phyloP scores from a whole-genome alignment of 2,888 invertebrate species.

The Hymenopus coronatus region DNA sequence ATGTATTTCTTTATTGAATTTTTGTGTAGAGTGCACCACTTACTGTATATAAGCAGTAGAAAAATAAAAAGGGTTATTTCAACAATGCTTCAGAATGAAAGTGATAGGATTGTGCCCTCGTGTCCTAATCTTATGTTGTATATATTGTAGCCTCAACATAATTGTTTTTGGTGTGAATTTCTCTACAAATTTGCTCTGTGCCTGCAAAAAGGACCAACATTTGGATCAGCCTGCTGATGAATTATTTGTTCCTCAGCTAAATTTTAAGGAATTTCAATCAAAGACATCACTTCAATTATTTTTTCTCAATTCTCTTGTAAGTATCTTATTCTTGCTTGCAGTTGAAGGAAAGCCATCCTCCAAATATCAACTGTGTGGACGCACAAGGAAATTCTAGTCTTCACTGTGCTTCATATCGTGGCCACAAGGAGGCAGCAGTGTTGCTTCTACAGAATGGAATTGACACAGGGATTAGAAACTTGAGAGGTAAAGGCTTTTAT shows the following conservation, averaged over 20 bases:
- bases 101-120: no score
- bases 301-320: no score
- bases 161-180: no score
- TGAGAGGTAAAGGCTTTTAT: slow-evolving; percentile 50
- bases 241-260: not conserved
- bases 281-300: not conserved
- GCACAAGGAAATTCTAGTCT: slow-evolving; percentile 63
- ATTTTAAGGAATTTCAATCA: not conserved
- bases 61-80: no score
- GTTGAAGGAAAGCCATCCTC: slow-evolving; percentile 56
- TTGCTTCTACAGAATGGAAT: slow-evolving; percentile 64
- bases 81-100: no score
- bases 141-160: no score
- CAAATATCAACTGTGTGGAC: slow-evolving; percentile 64
- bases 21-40: no score
- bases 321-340: slow-evolving; percentile 41
- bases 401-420: slow-evolving; percentile 64
- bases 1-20: no score
- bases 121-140: no score
- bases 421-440: slow-evolving; percentile 62
- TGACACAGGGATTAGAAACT: slow-evolving; percentile 59
- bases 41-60: no score
- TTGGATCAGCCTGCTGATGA: not conserved
- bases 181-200: no score
- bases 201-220: no score